Evolutionary conservation across 2,888 invertebrate species (phyloP), one percentile per base, ranked within the genome.

Genomic region (Coelinius sp.): DNA sequence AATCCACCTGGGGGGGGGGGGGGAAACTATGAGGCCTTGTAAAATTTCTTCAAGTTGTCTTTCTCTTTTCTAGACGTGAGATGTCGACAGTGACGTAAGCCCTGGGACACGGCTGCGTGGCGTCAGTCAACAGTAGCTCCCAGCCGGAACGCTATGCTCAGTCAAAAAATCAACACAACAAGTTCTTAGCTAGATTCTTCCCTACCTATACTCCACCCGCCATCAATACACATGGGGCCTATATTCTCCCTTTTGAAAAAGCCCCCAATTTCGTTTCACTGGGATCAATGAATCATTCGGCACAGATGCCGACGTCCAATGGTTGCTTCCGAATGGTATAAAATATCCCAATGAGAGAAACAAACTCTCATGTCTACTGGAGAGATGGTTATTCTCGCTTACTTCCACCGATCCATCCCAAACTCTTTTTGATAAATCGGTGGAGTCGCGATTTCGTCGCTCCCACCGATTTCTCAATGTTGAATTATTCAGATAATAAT

Each of bases 161-260:
- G 83, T 83, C 81, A 82, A 83, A 84, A 84, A 84, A 84, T 83
- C 83, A 84, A 84, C 83, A 84, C 77, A 68, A 71, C 71, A 73
- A 70, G 20, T 49, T 24, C 24, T n/a, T 25, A 10, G 5, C 2
- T n/a, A n/a, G n/a, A n/a, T n/a, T n/a, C 22, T 62, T 52, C 52
- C 62, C 35, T 41, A 63, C 46, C n/a, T n/a, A 25, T 27, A n/a
- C 14, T 41, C 44, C 22, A 20, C n/a, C 35, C n/a, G n/a, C 22
- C 8, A 0, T 41, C 63, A 63, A 63, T 59, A 14, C 41, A 63
- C 70, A 53, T 56, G 62, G 73, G 68, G 59, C 64, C 44, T 49
- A 63, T 72, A 70, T 62, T 70, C 73, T 62, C 70, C 73, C 65
- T 64, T 71, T 76, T 72, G 69, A 76, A 25, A n/a, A 70, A 52